phyloP scores from a whole-genome alignment of 2,113 vertebrate genomes.

The Malurus cyaneus region DNA sequence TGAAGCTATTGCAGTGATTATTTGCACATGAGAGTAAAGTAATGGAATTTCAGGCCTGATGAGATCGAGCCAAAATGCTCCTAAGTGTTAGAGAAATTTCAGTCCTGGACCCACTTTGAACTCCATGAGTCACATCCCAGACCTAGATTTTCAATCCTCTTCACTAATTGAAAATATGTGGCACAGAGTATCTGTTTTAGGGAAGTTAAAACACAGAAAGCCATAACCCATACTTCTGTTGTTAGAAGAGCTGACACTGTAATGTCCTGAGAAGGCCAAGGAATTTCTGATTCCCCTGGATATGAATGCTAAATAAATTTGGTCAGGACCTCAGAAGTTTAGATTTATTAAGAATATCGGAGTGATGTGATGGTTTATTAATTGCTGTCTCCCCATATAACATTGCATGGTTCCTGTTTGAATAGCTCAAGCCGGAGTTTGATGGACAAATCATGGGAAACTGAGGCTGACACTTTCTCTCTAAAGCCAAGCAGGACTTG shows the following conservation, averaged over 20 bases:
- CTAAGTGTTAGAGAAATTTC: slow-evolving; percentile 11
- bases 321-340: neutral
- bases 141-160: neutral
- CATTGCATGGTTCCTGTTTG: neutral
- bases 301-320: neutral
- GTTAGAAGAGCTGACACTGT: neutral
- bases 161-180: neutral
- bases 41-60: slow-evolving; percentile 8
- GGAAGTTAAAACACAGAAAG: neutral
- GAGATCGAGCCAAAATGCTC: slow-evolving; percentile 7
- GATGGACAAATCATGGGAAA: neutral
- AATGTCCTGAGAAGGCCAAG: neutral
- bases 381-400: neutral
- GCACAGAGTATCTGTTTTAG: neutral
- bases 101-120: slow-evolving; percentile 5
- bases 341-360: neutral
- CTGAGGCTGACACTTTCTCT: neutral
- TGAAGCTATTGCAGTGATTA: neutral
- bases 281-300: neutral
- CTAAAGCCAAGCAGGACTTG: neutral
- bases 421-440: neutral
- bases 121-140: neutral
- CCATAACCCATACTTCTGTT: neutral
- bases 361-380: neutral
- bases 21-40: neutral